Conservation (phyloP, 2,113 vertebrate genomes). For the Apaloderma vittatum region DNA sequence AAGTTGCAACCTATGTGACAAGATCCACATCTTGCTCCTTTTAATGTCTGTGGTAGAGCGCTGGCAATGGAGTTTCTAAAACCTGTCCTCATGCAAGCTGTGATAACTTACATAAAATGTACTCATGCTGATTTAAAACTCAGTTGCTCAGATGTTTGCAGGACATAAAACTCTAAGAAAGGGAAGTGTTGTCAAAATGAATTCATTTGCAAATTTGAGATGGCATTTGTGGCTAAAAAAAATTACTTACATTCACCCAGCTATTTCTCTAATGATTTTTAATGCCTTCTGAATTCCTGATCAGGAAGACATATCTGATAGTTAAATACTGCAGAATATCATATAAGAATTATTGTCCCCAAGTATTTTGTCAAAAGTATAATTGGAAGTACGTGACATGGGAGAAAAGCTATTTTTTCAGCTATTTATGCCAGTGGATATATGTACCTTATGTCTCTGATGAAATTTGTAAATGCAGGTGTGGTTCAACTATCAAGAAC, state of each 20-base stretch:
- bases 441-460: background rate
- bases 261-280: constrained; percentile 15
- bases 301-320: background rate
- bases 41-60: background rate
- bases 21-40: background rate
- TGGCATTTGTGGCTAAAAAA: background rate
- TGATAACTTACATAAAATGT: background rate
- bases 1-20: background rate
- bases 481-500: background rate
- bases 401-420: constrained; percentile 10
- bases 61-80: background rate
- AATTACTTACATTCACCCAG: background rate
- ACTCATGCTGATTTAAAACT: background rate
- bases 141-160: background rate
- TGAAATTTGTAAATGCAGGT: background rate
- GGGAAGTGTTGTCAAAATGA: background rate
- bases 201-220: background rate
- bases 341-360: background rate
- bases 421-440: background rate
- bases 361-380: constrained; percentile 17
- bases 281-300: constrained; percentile 27
- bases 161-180: background rate
- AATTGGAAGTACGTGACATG: background rate
- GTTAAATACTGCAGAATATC: constrained; percentile 14
- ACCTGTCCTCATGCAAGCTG: background rate